These are phyloP conservation scores for Gymnoscopelus braueri DNA, from an alignment of 2,797 vertebrate species.

Conservation along the genomic window DNA sequence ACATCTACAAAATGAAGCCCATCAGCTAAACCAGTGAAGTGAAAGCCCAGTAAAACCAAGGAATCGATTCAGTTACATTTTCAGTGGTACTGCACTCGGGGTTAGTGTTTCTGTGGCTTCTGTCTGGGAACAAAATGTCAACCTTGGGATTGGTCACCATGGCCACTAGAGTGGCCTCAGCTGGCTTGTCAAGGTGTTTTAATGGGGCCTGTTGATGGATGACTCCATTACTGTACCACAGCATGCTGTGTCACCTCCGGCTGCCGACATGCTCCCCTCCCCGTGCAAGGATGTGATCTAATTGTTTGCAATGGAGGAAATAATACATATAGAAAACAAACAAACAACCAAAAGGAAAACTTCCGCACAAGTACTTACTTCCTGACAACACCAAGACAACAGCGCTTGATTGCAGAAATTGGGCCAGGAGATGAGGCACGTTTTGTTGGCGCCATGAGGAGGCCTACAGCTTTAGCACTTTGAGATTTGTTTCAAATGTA, in stretches of 20 bases:
- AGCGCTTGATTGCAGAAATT: constrained; percentile 43
- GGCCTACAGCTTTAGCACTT: constrained; percentile 49
- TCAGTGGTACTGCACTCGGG: neutral
- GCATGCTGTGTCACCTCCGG: constrained; percentile 78
- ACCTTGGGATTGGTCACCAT: constrained; percentile 69
- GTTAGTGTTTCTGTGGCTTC: constrained; percentile 41
- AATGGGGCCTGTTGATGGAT: constrained; percentile 79
- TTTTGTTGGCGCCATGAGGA: constrained; percentile 42
- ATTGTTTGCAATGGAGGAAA: constrained; percentile 69
- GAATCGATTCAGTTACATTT: constrained; percentile 14
- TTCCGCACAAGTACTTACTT: constrained; percentile 67
- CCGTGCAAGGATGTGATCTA: constrained; percentile 61
- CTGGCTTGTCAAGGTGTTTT: constrained; percentile 77
- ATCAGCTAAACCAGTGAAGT: constrained; percentile 8
- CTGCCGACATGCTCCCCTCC: constrained; percentile 56
- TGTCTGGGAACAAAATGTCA: constrained; percentile 59
- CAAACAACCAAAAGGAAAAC: constrained; percentile 66
- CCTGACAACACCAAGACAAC: constrained; percentile 67
- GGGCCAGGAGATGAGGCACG: constrained; percentile 46
- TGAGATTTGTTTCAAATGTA: constrained; percentile 22
- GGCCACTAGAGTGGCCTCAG: constrained; percentile 71
- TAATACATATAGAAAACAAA: constrained; percentile 62
- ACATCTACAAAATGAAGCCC: neutral
- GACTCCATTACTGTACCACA: constrained; percentile 78
- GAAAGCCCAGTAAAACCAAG: constrained; percentile 23